These are phyloP conservation scores for Mylabris phalerata DNA, from an alignment of 1,140 invertebrate genomes.

Conservation along the genomic window DNA sequence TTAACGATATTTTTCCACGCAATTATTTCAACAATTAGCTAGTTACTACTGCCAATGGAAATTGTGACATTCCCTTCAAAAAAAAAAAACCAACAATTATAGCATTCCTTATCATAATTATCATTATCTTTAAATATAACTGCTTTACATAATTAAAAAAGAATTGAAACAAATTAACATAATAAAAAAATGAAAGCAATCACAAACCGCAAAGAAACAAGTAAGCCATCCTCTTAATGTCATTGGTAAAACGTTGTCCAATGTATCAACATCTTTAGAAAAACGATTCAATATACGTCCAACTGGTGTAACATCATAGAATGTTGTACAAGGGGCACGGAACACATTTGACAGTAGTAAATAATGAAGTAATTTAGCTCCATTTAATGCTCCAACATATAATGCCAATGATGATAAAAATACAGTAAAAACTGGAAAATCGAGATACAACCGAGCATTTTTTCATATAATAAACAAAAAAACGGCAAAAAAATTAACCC, in stretches of 20 bases:
- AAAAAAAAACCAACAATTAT: neutral
- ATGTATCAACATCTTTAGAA: constrained; percentile 73
- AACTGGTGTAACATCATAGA: constrained; percentile 82
- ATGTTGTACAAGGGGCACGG: constrained; percentile 61
- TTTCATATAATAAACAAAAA: constrained; percentile 1
- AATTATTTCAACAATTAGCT: no score
- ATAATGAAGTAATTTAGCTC: constrained; percentile 60
- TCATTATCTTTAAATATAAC: constrained; percentile 22
- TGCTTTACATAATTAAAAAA: constrained; percentile 17
- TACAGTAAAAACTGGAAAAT: constrained; percentile 55
- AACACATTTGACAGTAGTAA: constrained; percentile 62
- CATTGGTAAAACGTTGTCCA: constrained; percentile 69
- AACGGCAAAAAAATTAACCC: neutral
- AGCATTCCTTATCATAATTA: neutral
- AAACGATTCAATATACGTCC: constrained; percentile 82
- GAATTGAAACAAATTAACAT: neutral
- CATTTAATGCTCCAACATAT: constrained; percentile 63
- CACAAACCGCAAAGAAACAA: constrained; percentile 60
- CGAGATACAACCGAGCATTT: constrained; percentile 18
- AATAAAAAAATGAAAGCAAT: constrained; percentile 7
- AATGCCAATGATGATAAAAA: constrained; percentile 60
- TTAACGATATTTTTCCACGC: no score
- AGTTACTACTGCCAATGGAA: no score
- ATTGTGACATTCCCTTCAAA: no score
- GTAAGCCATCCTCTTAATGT: constrained; percentile 62